phyloP scores from a whole-genome alignment of 2,888 invertebrate species.

The Pasiphila rectangulata region DNA sequence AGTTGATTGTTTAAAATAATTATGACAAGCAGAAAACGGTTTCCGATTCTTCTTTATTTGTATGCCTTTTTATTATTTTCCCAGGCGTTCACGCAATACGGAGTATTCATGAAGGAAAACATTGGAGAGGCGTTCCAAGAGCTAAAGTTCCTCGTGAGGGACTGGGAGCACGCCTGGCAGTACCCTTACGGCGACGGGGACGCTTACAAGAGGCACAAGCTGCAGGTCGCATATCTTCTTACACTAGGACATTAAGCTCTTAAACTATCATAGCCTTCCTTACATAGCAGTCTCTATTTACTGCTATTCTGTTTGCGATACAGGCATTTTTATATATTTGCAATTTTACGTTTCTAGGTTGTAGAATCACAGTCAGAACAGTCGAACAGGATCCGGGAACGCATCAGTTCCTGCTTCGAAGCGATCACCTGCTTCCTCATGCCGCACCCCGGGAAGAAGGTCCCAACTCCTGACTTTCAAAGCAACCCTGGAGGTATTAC shows the following conservation, averaged over 20 bases:
- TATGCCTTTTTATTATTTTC: neutral
- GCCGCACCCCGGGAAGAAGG: slow-evolving; percentile 16
- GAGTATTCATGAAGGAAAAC: slow-evolving; percentile 88
- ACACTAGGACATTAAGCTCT: neutral
- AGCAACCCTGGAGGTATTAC: slow-evolving; percentile 13
- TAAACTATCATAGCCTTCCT: too few relatives aligned
- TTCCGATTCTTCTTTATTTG: neutral
- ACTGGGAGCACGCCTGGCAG: slow-evolving; percentile 97
- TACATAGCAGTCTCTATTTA: too few relatives aligned
- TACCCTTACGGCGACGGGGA: slow-evolving; percentile 70
- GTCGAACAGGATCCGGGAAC: slow-evolving; percentile 12
- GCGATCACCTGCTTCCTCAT: slow-evolving; percentile 22
- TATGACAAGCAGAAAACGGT: too few relatives aligned
- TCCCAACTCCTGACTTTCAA: slow-evolving; percentile 3
- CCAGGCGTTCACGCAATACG: slow-evolving; percentile 91
- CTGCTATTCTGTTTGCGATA: too few relatives aligned
- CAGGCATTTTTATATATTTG: too few relatives aligned
- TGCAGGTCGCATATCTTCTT: slow-evolving; percentile 7
- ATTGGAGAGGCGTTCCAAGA: slow-evolving; percentile 84
- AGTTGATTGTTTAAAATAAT: too few relatives aligned
- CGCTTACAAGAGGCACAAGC: slow-evolving; percentile 7
- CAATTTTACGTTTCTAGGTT: slow-evolving; percentile 11
- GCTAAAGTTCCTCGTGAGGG: slow-evolving; percentile 89
- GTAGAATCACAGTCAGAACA: slow-evolving; percentile 4
- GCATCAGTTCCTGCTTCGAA: slow-evolving; percentile 18